Conservation (phyloP, 2,797 vertebrate species). For the Myotis myotis region DNA sequence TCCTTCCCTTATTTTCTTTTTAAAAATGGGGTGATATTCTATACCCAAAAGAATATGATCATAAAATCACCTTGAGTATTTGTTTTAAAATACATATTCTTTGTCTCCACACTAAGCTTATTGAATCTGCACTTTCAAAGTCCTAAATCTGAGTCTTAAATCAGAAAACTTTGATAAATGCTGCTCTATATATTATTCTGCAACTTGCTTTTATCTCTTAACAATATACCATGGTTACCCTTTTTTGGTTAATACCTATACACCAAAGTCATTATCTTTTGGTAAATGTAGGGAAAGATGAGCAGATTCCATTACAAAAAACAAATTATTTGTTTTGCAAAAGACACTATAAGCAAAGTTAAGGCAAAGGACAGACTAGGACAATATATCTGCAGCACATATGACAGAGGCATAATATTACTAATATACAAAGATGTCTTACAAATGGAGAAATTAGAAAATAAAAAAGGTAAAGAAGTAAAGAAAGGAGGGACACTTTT, state of each 20-base stretch:
- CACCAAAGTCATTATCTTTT: background rate
- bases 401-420: background rate
- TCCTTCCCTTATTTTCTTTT: slow-evolving; percentile 18
- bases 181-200: slow-evolving; percentile 5
- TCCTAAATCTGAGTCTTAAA: background rate
- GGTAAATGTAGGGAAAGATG: background rate
- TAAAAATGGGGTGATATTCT: slow-evolving; percentile 37
- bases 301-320: slow-evolving; percentile 19
- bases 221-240: background rate
- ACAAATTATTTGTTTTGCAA: slow-evolving; percentile 27
- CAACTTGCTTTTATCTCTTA: slow-evolving; percentile 43
- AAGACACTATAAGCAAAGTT: background rate
- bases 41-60: background rate
- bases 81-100: slow-evolving; percentile 46
- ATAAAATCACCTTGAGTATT: background rate
- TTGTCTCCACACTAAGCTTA: background rate
- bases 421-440: background rate
- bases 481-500: background rate
- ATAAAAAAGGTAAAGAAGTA: background rate
- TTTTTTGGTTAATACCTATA: slow-evolving; percentile 32
- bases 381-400: background rate
- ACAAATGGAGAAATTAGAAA: slow-evolving; percentile 7
- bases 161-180: background rate
- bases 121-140: slow-evolving; percentile 35
- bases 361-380: slow-evolving; percentile 22